phyloP scores from a whole-genome alignment of 2,797 vertebrate genomes.

The Chaenodraco wilsoni region DNA sequence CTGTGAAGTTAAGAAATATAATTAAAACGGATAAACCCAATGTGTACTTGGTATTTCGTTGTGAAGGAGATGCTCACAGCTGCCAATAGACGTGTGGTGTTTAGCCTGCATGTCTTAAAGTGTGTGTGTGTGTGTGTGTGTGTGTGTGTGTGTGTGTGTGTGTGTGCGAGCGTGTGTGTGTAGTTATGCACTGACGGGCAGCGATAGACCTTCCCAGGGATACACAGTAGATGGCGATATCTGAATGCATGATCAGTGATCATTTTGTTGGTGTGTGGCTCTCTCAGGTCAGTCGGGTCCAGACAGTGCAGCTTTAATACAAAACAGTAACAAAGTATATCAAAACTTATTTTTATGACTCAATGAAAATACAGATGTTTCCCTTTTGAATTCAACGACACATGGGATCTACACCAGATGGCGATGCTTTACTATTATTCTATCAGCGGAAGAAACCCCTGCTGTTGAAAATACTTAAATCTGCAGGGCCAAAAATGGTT shows the following conservation, averaged over 20 bases:
- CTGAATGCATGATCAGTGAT: conserved; percentile 42
- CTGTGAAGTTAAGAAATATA: conserved; percentile 8
- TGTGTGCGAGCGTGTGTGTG: conserved; percentile 17
- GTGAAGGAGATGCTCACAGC: conserved; percentile 48
- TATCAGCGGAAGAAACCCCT: conserved; percentile 18
- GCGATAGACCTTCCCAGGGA: conserved; percentile 47
- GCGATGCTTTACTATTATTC: conserved; percentile 52
- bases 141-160: conserved; percentile 1
- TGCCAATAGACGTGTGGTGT: conserved; percentile 38
- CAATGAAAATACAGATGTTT: conserved; percentile 2
- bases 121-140: neutral
- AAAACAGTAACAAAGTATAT: neutral
- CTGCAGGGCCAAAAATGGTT: conserved; percentile 17
- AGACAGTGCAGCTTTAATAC: neutral
- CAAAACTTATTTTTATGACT: neutral
- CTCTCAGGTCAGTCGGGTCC: neutral
- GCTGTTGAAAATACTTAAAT: conserved; percentile 27
- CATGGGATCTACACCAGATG: conserved; percentile 65
- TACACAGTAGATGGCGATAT: conserved; percentile 78
- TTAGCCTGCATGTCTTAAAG: conserved; percentile 17
- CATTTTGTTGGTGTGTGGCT: conserved; percentile 12
- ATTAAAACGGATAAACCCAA: conserved; percentile 20
- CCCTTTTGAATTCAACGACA: conserved; percentile 33
- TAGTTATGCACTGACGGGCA: conserved; percentile 2
- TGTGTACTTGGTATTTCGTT: conserved; percentile 32